phyloP scores from a whole-genome alignment of 2,888 invertebrate species.

The Lithophane leautieri region DNA sequence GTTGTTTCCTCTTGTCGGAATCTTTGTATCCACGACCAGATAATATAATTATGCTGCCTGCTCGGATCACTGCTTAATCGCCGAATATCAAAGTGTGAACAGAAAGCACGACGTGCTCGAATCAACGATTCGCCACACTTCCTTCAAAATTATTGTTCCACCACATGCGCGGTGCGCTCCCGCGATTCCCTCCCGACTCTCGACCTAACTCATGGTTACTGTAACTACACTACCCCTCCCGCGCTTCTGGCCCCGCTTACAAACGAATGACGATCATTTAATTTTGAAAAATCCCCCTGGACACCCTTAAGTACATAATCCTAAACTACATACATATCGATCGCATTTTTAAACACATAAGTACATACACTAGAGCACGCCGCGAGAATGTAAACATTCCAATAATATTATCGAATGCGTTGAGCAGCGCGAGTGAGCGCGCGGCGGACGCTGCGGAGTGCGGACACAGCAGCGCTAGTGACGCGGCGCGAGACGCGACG shows the following conservation, averaged over 20 bases:
- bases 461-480: neutral
- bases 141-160: neutral
- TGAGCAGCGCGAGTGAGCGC: neutral
- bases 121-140: neutral
- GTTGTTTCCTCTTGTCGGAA: neutral
- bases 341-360: too few relatives aligned
- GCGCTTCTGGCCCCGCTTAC: neutral
- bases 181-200: too few relatives aligned
- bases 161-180: neutral
- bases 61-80: neutral
- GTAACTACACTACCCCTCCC: neutral
- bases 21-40: neutral
- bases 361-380: neutral
- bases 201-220: neutral
- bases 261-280: neutral
- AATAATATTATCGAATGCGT: constrained; percentile 2
- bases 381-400: constrained; percentile 27
- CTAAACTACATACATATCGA: neutral
- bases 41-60: too few relatives aligned
- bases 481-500: constrained; percentile 15
- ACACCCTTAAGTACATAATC: neutral
- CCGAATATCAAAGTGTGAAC: neutral
- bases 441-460: neutral
- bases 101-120: neutral
- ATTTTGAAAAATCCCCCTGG: neutral